Evolutionary conservation across 2,888 invertebrate species (phyloP), one percentile per base, ranked within the genome.

Genomic region (Phyllotreta cruciferae): DNA sequence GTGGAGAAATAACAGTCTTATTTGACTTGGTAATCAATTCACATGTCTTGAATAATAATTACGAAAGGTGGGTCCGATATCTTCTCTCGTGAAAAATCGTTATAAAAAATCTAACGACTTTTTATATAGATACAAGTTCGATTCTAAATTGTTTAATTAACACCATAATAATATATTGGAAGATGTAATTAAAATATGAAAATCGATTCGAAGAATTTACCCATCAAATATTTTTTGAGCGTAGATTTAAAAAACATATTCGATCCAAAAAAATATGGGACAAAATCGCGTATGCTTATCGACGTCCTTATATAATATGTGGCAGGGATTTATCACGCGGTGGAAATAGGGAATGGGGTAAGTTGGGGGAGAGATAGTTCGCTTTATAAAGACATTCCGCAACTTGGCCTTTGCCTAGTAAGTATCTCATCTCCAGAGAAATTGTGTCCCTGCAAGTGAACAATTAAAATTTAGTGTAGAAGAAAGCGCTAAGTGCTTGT

Each of bases 331-430:
- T 38, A 57, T 44, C 56, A 56, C 35, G 10, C 36, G 13, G 38
- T 6, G 13, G n/a, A 49, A 35, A 38, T 52, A 38, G 42, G 50
- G 58, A 60, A 55, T 44, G 42, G 50, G 61, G 56, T 36, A 53
- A 61, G 10, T 58, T 34, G 47, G 44, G 60, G 64, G 64, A 56
- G 47, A 61, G 58, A 57, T 62, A 62, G 63, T 60, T 60, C 14
- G 55, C 55, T 49, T 47, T 53, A 61, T 53, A 61, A 52, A 53
- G 56, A 42, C 64, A 60, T 64, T 54, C 56, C 47, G 13, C 39
- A 55, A 54, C 14, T 41, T 45, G 45, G 47, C 47, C 56, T 44
- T 47, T 47, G 55, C 41, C 47, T 35, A 55, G n/a, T 49, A 52
- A 36, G 38, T 37, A 52, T 45, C 50, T 34, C 45, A 24, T 24